A percentile compares a stretch with the other conserved stretches of the same genome.
Conservation (phyloP, 1,140 invertebrate species). For the Cydia fagiglandana region DNA sequence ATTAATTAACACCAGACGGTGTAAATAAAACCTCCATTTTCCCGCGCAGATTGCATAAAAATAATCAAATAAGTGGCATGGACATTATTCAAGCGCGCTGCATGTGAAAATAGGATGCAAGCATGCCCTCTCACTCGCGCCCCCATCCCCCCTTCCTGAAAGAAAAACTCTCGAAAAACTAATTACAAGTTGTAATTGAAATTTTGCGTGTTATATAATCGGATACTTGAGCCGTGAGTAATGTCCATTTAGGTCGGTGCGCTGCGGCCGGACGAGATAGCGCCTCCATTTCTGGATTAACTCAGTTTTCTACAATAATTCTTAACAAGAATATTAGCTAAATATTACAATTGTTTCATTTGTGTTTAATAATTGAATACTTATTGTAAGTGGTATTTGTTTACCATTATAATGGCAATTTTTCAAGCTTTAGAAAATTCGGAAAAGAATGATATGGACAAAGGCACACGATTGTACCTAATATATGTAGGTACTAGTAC, state of each 20-base stretch:
- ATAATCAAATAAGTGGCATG: constrained; percentile 77
- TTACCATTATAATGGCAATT: background rate
- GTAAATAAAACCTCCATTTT: constrained; percentile 75
- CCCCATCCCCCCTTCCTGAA: constrained; percentile 70
- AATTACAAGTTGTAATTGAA: constrained; percentile 82
- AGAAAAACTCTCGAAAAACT: constrained; percentile 81
- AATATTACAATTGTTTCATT: background rate
- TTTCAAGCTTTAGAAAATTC: too few species aligned
- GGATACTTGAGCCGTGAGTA: constrained; percentile 79
- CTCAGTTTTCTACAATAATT: constrained; percentile 55
- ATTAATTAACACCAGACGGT: constrained; percentile 73
- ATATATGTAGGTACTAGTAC: too few species aligned
- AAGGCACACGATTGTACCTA: too few species aligned
- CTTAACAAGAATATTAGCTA: constrained; percentile 36
- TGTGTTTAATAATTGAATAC: too few species aligned
- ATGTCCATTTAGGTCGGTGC: constrained; percentile 73
- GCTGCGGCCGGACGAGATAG: constrained; percentile 48
- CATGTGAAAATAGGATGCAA: constrained; percentile 46
- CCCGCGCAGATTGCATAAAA: constrained; percentile 76
- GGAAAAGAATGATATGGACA: too few species aligned
- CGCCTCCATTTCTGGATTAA: constrained; percentile 54
- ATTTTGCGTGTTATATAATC: constrained; percentile 81
- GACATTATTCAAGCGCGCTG: constrained; percentile 72
- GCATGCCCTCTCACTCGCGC: constrained; percentile 48
- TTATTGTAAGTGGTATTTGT: background rate